Evolutionary conservation across 53 echinoderm and acorn worm genomes (phyloP).

Genomic region (Stichopus horrens): DNA sequence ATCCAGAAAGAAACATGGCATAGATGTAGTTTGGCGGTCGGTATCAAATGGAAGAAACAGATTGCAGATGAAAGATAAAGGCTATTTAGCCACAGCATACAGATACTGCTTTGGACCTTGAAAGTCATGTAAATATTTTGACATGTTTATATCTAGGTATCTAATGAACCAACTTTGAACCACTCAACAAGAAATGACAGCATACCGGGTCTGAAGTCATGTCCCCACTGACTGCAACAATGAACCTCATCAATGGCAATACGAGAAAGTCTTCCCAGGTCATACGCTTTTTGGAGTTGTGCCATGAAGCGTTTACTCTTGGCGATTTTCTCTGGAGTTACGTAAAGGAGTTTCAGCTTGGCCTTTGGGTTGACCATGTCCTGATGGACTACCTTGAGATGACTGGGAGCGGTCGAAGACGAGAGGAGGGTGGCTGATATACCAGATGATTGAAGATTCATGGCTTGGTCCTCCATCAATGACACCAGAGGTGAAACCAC

Average conservation of each 20-base stretch:
- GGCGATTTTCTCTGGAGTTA: slow-evolving; percentile 97
- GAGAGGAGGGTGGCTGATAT: slow-evolving; percentile 66
- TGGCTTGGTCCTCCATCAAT: slow-evolving; percentile 92
- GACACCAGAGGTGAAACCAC: slow-evolving; percentile 93
- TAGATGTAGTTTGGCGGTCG: too few relatives aligned
- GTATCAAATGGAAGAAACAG: too few relatives aligned
- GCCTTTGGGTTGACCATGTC: slow-evolving; percentile 65
- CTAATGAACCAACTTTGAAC: too few relatives aligned
- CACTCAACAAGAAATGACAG: neutral
- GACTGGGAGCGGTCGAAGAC: slow-evolving; percentile 66
- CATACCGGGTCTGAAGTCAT: slow-evolving; percentile 96
- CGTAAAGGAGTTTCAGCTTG: slow-evolving; percentile 85
- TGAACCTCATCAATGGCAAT: slow-evolving; percentile 98
- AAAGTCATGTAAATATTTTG: too few relatives aligned
- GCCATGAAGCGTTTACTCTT: slow-evolving; percentile 99
- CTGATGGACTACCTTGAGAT: slow-evolving; percentile 68
- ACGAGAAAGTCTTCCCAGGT: slow-evolving; percentile 63
- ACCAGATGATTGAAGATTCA: slow-evolving; percentile 68
- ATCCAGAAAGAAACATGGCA: too few relatives aligned
- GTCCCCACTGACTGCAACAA: slow-evolving; percentile 99
- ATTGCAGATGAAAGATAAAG: too few relatives aligned
- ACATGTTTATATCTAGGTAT: too few relatives aligned
- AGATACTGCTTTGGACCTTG: too few relatives aligned
- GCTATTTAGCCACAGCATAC: too few relatives aligned
- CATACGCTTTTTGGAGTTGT: slow-evolving; percentile 78